Evolutionary conservation across 2,113 vertebrate genomes (phyloP).

Genomic region (Rhea americana): DNA sequence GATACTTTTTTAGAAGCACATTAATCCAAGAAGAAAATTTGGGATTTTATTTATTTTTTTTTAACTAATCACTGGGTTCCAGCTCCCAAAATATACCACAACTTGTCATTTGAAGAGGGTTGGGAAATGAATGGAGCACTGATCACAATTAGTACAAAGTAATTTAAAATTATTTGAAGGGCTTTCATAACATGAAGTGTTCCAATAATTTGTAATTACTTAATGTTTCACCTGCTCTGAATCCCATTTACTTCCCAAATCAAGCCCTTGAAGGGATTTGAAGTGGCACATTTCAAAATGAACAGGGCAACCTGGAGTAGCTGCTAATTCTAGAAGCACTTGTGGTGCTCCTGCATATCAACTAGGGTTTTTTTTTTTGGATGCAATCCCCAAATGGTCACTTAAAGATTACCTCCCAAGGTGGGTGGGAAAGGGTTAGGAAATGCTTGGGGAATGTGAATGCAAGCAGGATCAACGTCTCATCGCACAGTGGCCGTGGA

Average conservation of each 20-base stretch:
- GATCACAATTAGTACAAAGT: slow-evolving; percentile 73
- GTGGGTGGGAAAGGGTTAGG: background rate
- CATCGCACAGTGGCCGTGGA: rapidly evolving
- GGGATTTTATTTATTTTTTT: background rate
- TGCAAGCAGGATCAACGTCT: background rate
- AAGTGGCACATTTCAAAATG: slow-evolving; percentile 64
- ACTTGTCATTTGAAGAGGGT: slow-evolving; percentile 59
- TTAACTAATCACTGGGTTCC: background rate
- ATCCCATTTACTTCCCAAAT: slow-evolving; percentile 73
- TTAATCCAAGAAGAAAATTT: background rate
- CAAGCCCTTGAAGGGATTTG: slow-evolving; percentile 57
- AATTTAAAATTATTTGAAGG: slow-evolving; percentile 76
- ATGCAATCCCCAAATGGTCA: slow-evolving; percentile 18
- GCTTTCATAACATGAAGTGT: slow-evolving; percentile 67
- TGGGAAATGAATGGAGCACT: slow-evolving; percentile 64
- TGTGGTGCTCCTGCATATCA: slow-evolving; percentile 50
- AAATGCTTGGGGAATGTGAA: background rate
- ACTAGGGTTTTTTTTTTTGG: slow-evolving; percentile 13
- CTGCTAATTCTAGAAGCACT: slow-evolving; percentile 74
- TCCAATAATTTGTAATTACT: slow-evolving; percentile 74
- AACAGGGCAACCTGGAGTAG: slow-evolving; percentile 68
- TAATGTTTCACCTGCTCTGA: slow-evolving; percentile 72
- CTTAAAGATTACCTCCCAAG: background rate
- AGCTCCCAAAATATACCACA: slow-evolving; percentile 55
- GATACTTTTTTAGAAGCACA: background rate